Evolutionary conservation across 1,140 invertebrate genomes (phyloP).

Genomic region (Pseudoatta argentina): DNA sequence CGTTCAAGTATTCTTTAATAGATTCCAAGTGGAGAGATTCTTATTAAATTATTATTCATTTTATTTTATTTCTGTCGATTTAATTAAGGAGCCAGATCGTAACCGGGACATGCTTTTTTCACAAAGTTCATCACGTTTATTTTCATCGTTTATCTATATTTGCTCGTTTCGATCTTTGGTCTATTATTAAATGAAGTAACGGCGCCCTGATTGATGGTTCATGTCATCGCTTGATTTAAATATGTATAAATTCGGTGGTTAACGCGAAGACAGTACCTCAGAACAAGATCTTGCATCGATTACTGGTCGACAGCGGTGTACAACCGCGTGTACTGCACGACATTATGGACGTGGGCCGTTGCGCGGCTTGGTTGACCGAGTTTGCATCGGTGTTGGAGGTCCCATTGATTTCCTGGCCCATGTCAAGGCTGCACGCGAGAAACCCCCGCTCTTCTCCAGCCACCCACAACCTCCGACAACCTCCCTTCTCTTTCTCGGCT

Average conservation of each 20-base stretch:
- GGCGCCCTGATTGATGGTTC: slow-evolving; percentile 5
- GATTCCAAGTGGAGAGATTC: background rate
- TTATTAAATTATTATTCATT: slow-evolving; percentile 19
- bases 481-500: slow-evolving; percentile 65
- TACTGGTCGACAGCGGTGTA: slow-evolving; percentile 58
- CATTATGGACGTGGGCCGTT: slow-evolving; percentile 72
- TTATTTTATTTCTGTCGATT: background rate
- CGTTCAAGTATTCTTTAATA: background rate
- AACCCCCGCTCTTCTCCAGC: slow-evolving; percentile 73
- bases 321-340: slow-evolving; percentile 70
- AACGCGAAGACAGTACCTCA: slow-evolving; percentile 45
- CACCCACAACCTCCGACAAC: slow-evolving; percentile 72
- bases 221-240: background rate
- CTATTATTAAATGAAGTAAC: slow-evolving; percentile 52
- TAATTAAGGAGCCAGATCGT: background rate
- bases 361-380: slow-evolving; percentile 80
- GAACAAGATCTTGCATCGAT: slow-evolving; percentile 71
- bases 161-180: slow-evolving; percentile 41
- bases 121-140: background rate
- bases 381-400: slow-evolving; percentile 84
- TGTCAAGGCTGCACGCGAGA: slow-evolving; percentile 86
- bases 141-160: slow-evolving; percentile 39
- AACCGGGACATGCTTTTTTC: background rate
- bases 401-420: slow-evolving; percentile 86
- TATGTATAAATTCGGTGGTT: slow-evolving; percentile 36